Percentiles rank a stretch among this genome's conserved stretches.
These are phyloP conservation scores for Cerastis leucographa DNA, from an alignment of 2,888 invertebrate genomes.

Conservation along the genomic window DNA sequence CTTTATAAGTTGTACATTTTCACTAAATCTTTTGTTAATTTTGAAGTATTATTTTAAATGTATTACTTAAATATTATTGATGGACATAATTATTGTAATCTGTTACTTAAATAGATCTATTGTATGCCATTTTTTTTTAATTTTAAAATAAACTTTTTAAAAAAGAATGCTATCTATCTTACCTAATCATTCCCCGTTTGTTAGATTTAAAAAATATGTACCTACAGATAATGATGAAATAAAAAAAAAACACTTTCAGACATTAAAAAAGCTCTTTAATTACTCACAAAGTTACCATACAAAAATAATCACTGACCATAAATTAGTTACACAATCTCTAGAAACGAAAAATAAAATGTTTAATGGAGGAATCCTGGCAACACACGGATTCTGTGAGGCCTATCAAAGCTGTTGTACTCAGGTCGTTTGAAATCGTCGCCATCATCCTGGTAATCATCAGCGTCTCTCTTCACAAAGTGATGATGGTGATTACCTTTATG, in stretches of 20 bases:
- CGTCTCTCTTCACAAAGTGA: slow-evolving; percentile 80
- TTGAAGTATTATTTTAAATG: slow-evolving; percentile 57
- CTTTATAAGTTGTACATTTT: slow-evolving; percentile 25
- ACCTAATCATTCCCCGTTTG: neutral
- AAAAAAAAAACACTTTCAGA: neutral
- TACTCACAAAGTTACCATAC: slow-evolving; percentile 16
- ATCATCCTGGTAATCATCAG: slow-evolving; percentile 73
- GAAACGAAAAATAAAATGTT: slow-evolving; percentile 2
- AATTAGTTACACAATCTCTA: slow-evolving; percentile 49
- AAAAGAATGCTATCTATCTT: slow-evolving; percentile 4
- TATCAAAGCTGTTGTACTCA: slow-evolving; percentile 70
- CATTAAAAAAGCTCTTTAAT: slow-evolving; percentile 33
- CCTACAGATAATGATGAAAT: neutral
- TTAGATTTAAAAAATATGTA: neutral
- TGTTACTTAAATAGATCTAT: slow-evolving; percentile 81
- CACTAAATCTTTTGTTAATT: slow-evolving; percentile 45
- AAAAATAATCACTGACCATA: neutral
- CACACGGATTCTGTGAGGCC: slow-evolving; percentile 80
- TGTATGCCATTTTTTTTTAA: slow-evolving; percentile 71
- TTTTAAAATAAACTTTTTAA: slow-evolving; percentile 72
- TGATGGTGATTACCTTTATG: slow-evolving; percentile 46
- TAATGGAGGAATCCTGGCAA: slow-evolving; percentile 82
- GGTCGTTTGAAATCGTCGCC: slow-evolving; percentile 65
- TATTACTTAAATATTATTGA: slow-evolving; percentile 75
- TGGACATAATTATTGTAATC: slow-evolving; percentile 84